Percentiles rank a stretch among this genome's conserved stretches.
Conservation (phyloP, 2,888 invertebrate genomes). For the Spilarctia lutea region DNA sequence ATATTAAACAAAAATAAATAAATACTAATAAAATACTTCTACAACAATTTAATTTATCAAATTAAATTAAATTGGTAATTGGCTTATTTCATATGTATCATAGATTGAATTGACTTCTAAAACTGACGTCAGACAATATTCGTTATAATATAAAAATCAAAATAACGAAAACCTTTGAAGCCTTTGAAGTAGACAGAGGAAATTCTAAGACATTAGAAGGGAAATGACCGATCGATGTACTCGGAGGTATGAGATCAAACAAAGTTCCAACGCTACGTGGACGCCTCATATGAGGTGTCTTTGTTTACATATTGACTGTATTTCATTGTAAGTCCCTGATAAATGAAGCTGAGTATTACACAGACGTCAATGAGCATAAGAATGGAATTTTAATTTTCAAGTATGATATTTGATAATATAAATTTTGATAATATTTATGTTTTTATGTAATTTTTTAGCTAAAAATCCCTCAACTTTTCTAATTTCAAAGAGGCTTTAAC, state of each 20-base stretch:
- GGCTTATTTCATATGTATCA: neutral
- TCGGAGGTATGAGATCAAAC: slow-evolving; percentile 12
- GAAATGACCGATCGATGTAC: slow-evolving; percentile 14
- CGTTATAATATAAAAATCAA: neutral
- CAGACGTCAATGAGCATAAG: neutral
- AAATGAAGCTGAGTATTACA: neutral
- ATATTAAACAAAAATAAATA: too few relatives aligned
- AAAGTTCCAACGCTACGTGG: neutral
- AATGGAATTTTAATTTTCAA: neutral
- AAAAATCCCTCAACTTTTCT: too few relatives aligned
- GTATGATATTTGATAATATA: neutral
- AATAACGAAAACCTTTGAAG: neutral
- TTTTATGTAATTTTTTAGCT: neutral
- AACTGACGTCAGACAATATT: neutral
- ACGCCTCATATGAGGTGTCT: slow-evolving; percentile 16
- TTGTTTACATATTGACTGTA: slow-evolving; percentile 21
- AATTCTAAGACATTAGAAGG: neutral
- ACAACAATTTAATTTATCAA: too few relatives aligned
- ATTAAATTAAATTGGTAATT: too few relatives aligned
- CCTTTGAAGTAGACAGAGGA: slow-evolving; percentile 5
- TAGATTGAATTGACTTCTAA: neutral
- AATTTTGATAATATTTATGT: neutral
- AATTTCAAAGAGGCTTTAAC: too few relatives aligned
- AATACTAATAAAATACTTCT: too few relatives aligned
- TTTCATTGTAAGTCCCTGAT: slow-evolving; percentile 9